A percentile compares a stretch with the other conserved stretches of the same genome.
Conservation (phyloP, 2,888 invertebrate genomes). For the Seira ritae region DNA sequence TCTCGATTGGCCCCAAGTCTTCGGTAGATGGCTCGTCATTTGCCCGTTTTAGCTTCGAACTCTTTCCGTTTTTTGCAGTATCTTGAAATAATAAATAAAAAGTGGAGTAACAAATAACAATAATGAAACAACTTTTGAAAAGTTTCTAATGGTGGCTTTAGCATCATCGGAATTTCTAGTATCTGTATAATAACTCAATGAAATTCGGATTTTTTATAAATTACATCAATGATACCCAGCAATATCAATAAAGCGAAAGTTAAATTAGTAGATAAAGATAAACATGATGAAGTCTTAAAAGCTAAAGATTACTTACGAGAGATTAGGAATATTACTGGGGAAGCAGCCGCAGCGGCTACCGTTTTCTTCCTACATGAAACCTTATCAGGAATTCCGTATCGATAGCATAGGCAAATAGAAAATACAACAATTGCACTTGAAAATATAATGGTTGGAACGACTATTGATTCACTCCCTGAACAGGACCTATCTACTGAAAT, state of each 20-base stretch:
- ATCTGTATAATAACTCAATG: background rate
- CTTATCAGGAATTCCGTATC: background rate
- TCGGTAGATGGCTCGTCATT: no score
- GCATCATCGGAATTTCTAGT: background rate
- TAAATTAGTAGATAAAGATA: no score
- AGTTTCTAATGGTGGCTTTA: background rate
- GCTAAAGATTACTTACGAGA: background rate
- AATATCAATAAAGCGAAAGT: background rate
- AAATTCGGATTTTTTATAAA: background rate
- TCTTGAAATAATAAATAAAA: no score
- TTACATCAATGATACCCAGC: background rate
- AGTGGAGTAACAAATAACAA: no score
- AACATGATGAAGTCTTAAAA: no score
- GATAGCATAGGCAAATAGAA: background rate
- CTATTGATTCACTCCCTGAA: constrained; percentile 3
- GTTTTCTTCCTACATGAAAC: background rate
- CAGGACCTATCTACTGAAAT: no score
- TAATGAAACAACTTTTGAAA: background rate
- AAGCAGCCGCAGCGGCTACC: background rate
- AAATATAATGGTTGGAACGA: constrained; percentile 6
- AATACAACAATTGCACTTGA: background rate
- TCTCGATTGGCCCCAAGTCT: no score
- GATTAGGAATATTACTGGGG: background rate
- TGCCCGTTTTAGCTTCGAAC: no score
- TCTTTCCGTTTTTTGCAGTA: no score